Evolutionary conservation across 2,113 vertebrate species (phyloP).

Genomic region (Verasper variegatus): DNA sequence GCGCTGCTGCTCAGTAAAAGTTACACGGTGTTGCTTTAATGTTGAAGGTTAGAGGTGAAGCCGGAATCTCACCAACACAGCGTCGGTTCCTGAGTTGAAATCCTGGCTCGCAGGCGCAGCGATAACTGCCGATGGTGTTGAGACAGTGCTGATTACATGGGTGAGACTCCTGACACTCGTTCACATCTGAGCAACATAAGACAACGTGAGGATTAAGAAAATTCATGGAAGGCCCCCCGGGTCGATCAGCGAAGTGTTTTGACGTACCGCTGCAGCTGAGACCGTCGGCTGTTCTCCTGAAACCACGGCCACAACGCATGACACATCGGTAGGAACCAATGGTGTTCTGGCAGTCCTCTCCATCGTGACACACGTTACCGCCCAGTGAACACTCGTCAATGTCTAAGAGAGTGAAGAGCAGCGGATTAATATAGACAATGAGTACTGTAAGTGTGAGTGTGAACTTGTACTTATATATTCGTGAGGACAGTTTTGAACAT

Average conservation of each 20-base stretch:
- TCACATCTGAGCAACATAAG: conserved; percentile 86
- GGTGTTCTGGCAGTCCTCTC: conserved; percentile 92
- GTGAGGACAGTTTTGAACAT: no score
- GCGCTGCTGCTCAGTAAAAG: no score
- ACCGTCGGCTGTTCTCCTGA: conserved; percentile 88
- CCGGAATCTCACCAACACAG: conserved; percentile 87
- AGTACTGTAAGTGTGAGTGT: no score
- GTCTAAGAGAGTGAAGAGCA: conserved; percentile 78
- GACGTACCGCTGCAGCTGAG: conserved; percentile 88
- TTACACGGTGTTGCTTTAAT: no score
- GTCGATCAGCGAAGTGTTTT: background rate
- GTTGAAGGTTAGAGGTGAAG: background rate
- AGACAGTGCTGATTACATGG: conserved; percentile 94
- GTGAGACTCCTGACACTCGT: conserved; percentile 93
- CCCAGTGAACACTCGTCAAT: conserved; percentile 91
- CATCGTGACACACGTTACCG: conserved; percentile 83
- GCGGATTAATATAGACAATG: no score
- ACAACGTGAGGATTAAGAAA: background rate
- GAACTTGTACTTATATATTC: no score
- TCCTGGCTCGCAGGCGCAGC: conserved; percentile 94
- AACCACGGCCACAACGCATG: conserved; percentile 88
- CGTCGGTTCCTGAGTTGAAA: conserved; percentile 93
- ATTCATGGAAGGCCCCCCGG: background rate
- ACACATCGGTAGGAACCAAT: conserved; percentile 91
- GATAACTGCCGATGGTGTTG: conserved; percentile 94